Percentiles rank a stretch among this genome's conserved stretches.
These are phyloP conservation scores for Bothrops jararaca DNA, from an alignment of 2,113 vertebrate genomes.

Conservation along the genomic window DNA sequence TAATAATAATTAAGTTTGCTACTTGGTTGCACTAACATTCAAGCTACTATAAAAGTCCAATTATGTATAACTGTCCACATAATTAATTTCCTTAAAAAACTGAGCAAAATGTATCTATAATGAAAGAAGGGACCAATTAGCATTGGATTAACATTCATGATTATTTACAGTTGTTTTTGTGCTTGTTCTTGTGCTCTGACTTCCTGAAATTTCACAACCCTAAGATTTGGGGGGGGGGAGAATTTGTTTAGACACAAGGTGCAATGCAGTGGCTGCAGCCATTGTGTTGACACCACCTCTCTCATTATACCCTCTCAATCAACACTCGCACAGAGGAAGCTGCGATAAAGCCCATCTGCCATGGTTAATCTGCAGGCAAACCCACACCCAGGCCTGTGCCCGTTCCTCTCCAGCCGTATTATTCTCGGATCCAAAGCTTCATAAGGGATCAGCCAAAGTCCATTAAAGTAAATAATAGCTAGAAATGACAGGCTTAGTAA, in stretches of 20 bases:
- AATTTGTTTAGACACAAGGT: constrained; percentile 96
- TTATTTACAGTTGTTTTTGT: constrained; percentile 99
- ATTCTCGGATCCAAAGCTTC: constrained; percentile 99
- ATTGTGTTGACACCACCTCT: constrained; percentile 99
- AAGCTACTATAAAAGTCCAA: constrained; percentile 65
- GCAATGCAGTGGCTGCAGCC: constrained; percentile 94
- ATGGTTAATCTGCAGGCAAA: constrained; percentile 99
- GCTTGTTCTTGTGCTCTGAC: constrained; percentile 96
- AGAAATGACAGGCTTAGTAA: constrained; percentile 99
- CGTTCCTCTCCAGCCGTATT: constrained; percentile 95
- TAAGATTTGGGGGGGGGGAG: constrained; percentile 88
- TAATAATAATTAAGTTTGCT: constrained; percentile 63
- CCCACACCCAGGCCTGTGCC: constrained; percentile 91
- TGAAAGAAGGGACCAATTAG: constrained; percentile 98
- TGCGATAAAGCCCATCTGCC: constrained; percentile 99
- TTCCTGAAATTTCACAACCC: constrained; percentile 90
- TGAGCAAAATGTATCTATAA: constrained; percentile 84
- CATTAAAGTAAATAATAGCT: constrained; percentile 99
- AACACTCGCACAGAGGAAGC: constrained; percentile 98
- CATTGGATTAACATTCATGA: constrained; percentile 99
- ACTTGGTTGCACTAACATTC: constrained; percentile 54
- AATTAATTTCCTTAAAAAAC: constrained; percentile 70
- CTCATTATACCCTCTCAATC: constrained; percentile 99
- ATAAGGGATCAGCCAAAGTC: constrained; percentile 99
- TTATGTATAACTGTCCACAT: constrained; percentile 65